Conservation (phyloP, 2,113 vertebrate species). For the Elaphurus davidianus region DNA sequence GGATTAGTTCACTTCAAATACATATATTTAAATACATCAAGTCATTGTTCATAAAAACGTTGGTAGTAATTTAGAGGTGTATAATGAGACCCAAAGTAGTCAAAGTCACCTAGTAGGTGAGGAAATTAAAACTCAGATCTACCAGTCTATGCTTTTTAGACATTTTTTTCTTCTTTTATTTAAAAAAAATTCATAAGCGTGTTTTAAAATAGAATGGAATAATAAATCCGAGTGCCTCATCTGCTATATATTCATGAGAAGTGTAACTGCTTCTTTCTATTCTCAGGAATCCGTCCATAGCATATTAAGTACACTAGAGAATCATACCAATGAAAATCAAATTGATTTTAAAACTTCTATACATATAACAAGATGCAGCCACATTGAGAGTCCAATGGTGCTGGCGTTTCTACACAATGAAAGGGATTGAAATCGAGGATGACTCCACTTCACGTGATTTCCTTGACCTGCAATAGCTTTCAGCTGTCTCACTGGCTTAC, state of each 20-base stretch:
- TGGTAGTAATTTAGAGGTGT: background rate
- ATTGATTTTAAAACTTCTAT: constrained; percentile 71
- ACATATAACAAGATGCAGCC: constrained; percentile 62
- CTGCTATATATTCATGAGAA: constrained; percentile 73
- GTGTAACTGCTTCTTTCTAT: constrained; percentile 67
- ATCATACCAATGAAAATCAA: constrained; percentile 71
- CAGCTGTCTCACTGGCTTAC: constrained; percentile 29
- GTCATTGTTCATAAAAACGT: background rate
- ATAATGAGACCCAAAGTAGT: background rate
- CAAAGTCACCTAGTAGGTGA: constrained; percentile 15
- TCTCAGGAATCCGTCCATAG: constrained; percentile 65
- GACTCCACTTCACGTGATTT: constrained; percentile 34
- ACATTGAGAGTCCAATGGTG: background rate
- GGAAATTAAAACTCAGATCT: constrained; percentile 35
- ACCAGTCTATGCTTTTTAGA: background rate
- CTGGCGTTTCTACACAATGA: constrained; percentile 4
- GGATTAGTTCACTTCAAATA: constrained; percentile 27
- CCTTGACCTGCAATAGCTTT: constrained; percentile 58
- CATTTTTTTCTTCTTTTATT: background rate
- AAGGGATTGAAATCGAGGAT: constrained; percentile 31
- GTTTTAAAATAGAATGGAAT: constrained; percentile 66
- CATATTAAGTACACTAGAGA: constrained; percentile 75
- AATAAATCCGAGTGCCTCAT: constrained; percentile 67
- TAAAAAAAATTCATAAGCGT: background rate
- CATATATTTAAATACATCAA: constrained; percentile 1